These are phyloP conservation scores for Ptychadena robeensis DNA, from an alignment of 2,797 vertebrate species.

Conservation along the genomic window DNA sequence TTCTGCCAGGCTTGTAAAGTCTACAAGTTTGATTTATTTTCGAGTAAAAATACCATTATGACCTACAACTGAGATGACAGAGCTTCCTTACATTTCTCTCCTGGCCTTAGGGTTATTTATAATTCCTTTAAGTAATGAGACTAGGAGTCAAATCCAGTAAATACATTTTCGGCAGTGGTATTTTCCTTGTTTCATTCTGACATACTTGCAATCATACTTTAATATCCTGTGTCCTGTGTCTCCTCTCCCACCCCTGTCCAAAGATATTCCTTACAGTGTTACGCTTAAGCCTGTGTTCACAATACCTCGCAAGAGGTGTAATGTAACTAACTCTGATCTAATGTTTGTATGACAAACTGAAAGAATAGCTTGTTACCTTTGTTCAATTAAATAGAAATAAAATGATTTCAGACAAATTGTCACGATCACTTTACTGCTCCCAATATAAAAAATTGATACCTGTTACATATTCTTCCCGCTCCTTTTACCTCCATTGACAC, in stretches of 20 bases:
- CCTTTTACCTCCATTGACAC: no score
- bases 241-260: no score
- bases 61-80: neutral
- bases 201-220: no score
- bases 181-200: neutral
- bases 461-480: no score
- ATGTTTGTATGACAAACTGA: constrained; percentile 3
- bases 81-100: neutral
- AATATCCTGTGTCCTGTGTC: no score
- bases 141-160: neutral
- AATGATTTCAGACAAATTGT: neutral
- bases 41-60: constrained; percentile 5
- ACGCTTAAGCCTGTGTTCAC: no score
- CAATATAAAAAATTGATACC: no score
- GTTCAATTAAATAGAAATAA: constrained; percentile 20
- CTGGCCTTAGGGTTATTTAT: constrained; percentile 12
- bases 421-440: no score
- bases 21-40: constrained; percentile 25
- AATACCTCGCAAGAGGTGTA: no score
- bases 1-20: constrained; percentile 24
- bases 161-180: neutral
- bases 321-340: no score
- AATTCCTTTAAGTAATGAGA: constrained; percentile 7
- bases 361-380: constrained; percentile 14
- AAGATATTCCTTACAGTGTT: neutral